Base-by-base conservation (phyloP, 2,113 vertebrate species). In the Columba janthina region DNA sequence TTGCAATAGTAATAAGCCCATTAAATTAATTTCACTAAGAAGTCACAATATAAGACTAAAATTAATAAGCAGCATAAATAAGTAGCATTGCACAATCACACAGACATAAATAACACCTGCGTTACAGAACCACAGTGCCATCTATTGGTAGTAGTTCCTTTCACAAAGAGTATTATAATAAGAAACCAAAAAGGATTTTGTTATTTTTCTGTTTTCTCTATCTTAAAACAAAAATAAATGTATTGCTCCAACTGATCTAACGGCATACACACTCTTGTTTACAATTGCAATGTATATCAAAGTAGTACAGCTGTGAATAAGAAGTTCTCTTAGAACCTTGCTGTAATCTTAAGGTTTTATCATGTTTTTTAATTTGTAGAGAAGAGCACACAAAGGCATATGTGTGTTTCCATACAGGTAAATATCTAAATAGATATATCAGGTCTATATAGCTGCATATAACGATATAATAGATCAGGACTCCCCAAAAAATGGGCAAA, bases 41-140 rank as follows among this genome's bases (percentile, higher is more conserved):
- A 88, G 36, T 26, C 7, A 5, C 40, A 38, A 21, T 29, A 1
- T 48, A 77, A 84, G 21, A 69, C 48, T 61, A 72, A 91, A 81
- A 89, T 65, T 62, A 91, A 66, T 53, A 67, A 71, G 31, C 42
- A 31, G 69, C 66, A 28, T 42, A 40, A 28, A 36, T 38, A 80
- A 76, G 34, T n/a, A 38, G 58, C 22, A 20, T 1, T 22, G 54
- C 24, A 18, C 48, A 10, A 9, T 44, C 5, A 9, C 51, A 46
- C 12, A 34, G 62, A 28, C 57, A n/a, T 16, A 85, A 87, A 28
- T 9, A 44, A 36, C 34, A 51, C 4, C 17, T 24, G 34, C 76
- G 87, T 32, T 86, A 70, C 86, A 93, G 95, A 94, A 56, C 81
- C 82, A 87, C 84, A 97, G 88, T 66, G 93, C 96, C 97, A 97